Evolutionary conservation across 2,113 vertebrate genomes (phyloP).

Genomic region (Sceloporus undulatus): DNA sequence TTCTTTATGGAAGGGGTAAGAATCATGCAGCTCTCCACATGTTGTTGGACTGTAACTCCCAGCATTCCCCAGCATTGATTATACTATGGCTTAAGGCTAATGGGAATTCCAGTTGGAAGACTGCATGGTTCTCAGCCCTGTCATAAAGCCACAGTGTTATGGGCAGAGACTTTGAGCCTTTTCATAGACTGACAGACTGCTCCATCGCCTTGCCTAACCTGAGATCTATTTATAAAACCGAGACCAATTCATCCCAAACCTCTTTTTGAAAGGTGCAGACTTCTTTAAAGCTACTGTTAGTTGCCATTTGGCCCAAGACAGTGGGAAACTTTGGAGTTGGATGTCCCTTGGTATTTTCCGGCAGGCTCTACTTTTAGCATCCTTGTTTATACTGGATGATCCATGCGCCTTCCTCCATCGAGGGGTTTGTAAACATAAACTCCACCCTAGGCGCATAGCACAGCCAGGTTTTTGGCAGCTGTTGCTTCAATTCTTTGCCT

Average conservation of each 20-base stretch:
- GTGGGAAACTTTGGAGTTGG: background rate
- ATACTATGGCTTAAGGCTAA: too few species aligned
- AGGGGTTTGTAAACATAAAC: background rate
- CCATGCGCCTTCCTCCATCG: background rate
- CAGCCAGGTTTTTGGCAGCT: background rate
- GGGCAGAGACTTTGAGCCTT: too few species aligned
- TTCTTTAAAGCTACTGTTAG: background rate
- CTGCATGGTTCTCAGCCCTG: too few species aligned
- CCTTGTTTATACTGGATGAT: conserved; percentile 4
- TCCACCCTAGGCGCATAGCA: background rate
- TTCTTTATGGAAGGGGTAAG: too few species aligned
- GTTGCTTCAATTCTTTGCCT: background rate
- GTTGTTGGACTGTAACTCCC: background rate
- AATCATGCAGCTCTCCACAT: too few species aligned
- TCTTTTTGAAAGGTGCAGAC: background rate
- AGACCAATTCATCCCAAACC: background rate
- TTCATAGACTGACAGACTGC: background rate
- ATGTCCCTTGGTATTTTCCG: background rate
- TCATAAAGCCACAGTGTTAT: too few species aligned
- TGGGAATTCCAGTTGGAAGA: too few species aligned
- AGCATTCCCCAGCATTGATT: background rate
- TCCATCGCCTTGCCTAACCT: background rate
- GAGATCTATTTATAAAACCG: too few species aligned
- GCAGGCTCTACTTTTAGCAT: conserved; percentile 16
- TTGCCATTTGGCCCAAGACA: background rate